Conservation (phyloP, 2,888 invertebrate species). For the Ormyrus labotus region DNA sequence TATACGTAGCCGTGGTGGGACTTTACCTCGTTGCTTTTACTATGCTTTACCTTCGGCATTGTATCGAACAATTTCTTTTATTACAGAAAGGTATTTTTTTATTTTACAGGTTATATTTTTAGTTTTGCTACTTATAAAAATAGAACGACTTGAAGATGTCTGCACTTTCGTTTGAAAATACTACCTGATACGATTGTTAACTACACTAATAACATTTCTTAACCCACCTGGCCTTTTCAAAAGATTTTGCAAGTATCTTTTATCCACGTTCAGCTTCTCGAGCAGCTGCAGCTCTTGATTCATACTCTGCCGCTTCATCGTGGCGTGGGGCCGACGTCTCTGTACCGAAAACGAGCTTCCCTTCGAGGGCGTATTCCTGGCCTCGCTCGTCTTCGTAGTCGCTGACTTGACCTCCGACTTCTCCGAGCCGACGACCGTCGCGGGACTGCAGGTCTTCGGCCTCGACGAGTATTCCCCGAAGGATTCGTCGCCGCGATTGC, state of each 20-base stretch:
- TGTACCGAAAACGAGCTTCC: background rate
- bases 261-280: slow-evolving; percentile 66
- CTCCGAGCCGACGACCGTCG: slow-evolving; percentile 31
- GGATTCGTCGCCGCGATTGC: background rate
- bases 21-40: slow-evolving; percentile 77
- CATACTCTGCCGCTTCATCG: background rate
- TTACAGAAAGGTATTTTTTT: background rate
- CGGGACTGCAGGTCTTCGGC: slow-evolving; percentile 36
- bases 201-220: too few relatives aligned
- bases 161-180: too few relatives aligned
- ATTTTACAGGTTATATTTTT: slow-evolving; percentile 15
- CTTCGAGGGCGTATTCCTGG: background rate
- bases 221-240: slow-evolving; percentile 66
- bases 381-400: background rate
- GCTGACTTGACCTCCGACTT: background rate
- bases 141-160: background rate
- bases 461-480: background rate
- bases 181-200: too few relatives aligned
- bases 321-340: background rate
- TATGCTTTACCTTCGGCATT: slow-evolving; percentile 27
- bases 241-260: slow-evolving; percentile 67
- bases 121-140: background rate
- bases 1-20: slow-evolving; percentile 92
- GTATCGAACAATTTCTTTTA: background rate
- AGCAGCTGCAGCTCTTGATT: slow-evolving; percentile 59